Evolutionary conservation across 2,797 vertebrate species (phyloP), one percentile per base, ranked within the genome.

Genomic region (Squalus acanthias): DNA sequence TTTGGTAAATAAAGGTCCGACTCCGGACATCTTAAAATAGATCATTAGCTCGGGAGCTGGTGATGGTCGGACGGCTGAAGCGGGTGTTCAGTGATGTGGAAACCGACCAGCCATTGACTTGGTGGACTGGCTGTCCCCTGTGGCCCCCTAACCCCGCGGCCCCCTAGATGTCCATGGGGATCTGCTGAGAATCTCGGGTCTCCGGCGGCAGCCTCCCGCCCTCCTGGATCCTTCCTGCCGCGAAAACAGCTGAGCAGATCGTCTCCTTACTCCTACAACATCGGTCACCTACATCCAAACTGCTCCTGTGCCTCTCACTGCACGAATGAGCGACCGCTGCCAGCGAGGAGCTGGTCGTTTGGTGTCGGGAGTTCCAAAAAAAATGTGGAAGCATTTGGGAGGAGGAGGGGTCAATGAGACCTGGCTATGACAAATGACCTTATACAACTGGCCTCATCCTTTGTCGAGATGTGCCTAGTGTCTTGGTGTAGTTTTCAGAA

Each of bases 1-100:
- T 95, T 95, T 95, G 69, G 70, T 57, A 33, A 95, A 95, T 95
- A 95, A 95, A 72, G 94, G 46, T 60, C 94, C 94, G 4, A 74
- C 94, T 76, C 94, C 94, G 46, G 94, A 95, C 94, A 95, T 95
- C 70, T 95, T 95, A 57, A 95, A 57, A 95, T 95, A 95, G 70
- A 95, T 95, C 94, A 95, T 95, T 57, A 76, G 94, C 46, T 76
- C 94, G 24, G 93, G 39, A 26, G 91, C 60, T 46, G 67, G n/a
- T 50, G 92, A 13, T 24, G 65, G 12, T 10, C 60, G 3, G 60
- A 17, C 26, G 53, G 33, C 46, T 69, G 91, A 22, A 93, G 94
- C 94, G 2, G 69, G 4, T 74, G 13, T 15, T 39, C 8, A 74
- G 70, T 17, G 33, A 60, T 13, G 70, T n/a, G 46, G 12, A 33